Evolutionary conservation across 1,140 invertebrate genomes (phyloP), one percentile per base, ranked within the genome.

Genomic region (Hypsibius dujardini): DNA sequence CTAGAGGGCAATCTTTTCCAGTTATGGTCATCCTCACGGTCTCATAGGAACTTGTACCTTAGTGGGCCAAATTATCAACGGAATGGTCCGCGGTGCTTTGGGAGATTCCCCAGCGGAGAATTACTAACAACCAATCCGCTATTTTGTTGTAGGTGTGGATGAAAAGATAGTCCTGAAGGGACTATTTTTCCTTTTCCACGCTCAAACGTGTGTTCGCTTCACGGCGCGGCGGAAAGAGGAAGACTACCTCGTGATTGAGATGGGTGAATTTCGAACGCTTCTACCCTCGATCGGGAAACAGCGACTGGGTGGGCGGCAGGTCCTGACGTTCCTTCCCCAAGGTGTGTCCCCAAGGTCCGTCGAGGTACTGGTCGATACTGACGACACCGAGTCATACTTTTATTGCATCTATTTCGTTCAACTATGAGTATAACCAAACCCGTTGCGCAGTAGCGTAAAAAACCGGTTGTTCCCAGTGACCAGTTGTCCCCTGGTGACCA

Each of bases 201-300:
- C 50, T n/a, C 50, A 56, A 56, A 56, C 50, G n/a, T 56, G 50
- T n/a, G 50, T 56, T 56, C 50, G 50, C 7, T 56, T 56, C 50
- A n/a, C n/a, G 7, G 50, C 7, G 50, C 50, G n/a, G 7, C 7
- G n/a, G 7, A n/a, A 7, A n/a, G 50, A 56, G 50, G n/a, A n/a
- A 56, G 50, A 56, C n/a, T 56, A 7, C 50, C 7, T 56, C 50
- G 50, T 56, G 7, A 7, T 56, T n/a, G 50, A 56, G n/a, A n/a
- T 56, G 50, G 50, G 50, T 7, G 50, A 7, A 56, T 56, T 56
- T n/a, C 7, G n/a, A n/a, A 56, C 50, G 7, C n/a, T 56, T 7
- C 7, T 56, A n/a, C 50, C 50, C 7, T 7, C 50, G 7, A 7
- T 56, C 7, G 50, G 50, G n/a, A 7, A n/a, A n/a, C n/a, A n/a